Evolutionary conservation across 1,140 invertebrate genomes (phyloP).

Genomic region (Trichogramma pretiosum): DNA sequence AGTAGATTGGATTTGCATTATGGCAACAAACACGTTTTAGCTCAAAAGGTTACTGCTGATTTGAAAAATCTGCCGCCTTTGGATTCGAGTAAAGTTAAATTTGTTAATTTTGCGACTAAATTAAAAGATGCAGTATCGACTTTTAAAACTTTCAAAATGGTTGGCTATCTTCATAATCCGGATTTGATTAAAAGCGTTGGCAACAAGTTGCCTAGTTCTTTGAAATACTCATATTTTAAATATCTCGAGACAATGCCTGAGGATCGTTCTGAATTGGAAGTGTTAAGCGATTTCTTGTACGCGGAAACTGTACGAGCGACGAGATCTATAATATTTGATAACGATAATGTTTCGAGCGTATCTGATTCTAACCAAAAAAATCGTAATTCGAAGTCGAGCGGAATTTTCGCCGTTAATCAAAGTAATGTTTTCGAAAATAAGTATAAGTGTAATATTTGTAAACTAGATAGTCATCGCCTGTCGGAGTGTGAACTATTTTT

Average conservation of each 20-base stretch:
- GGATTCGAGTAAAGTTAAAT: not conserved
- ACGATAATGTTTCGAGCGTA: no score
- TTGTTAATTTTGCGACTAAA: not conserved
- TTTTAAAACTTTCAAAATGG: not conserved
- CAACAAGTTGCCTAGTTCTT: slow-evolving; percentile 7
- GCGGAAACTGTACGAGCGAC: not conserved
- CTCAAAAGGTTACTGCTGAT: not conserved
- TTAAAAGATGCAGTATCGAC: not conserved
- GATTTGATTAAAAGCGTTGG: not conserved
- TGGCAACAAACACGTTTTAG: not conserved
- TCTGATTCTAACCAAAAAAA: no score
- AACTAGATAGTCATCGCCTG: not conserved
- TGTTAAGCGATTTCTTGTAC: no score
- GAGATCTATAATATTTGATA: no score
- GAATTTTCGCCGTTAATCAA: no score
- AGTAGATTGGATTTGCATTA: not conserved
- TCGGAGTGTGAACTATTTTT: not conserved
- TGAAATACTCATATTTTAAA: slow-evolving; percentile 5
- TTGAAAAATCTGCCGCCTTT: not conserved
- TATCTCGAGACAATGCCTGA: not conserved
- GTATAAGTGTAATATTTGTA: not conserved
- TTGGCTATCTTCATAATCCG: not conserved
- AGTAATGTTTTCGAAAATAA: no score
- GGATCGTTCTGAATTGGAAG: not conserved
- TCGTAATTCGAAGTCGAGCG: no score